Evolutionary conservation across 2,888 invertebrate species (phyloP).

Genomic region (Melitaea athalia): DNA sequence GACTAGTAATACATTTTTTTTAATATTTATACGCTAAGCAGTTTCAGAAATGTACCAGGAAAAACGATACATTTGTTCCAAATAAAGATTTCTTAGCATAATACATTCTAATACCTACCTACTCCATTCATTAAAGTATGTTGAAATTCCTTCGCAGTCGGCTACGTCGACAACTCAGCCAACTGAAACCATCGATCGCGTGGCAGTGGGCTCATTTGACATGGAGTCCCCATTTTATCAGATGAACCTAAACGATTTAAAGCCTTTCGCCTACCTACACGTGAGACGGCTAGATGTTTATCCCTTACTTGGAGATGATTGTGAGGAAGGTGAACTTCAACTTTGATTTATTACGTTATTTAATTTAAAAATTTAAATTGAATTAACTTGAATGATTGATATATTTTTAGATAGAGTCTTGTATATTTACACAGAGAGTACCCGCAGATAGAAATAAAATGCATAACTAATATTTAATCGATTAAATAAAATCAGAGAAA

Average conservation of each 20-base stretch:
- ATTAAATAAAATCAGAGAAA: too few species aligned
- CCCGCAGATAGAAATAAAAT: too few species aligned
- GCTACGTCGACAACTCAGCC: constrained; percentile 58
- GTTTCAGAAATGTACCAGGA: neutral
- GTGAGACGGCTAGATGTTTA: constrained; percentile 66
- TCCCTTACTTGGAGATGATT: constrained; percentile 53
- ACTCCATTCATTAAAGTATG: constrained; percentile 23
- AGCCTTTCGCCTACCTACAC: constrained; percentile 62
- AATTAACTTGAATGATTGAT: neutral
- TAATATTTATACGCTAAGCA: neutral
- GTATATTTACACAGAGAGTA: too few species aligned
- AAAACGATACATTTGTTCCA: neutral
- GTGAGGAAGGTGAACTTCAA: constrained; percentile 46
- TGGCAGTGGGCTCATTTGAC: constrained; percentile 72
- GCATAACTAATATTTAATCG: too few species aligned
- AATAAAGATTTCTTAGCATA: neutral
- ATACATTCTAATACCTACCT: neutral
- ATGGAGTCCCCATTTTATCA: constrained; percentile 71
- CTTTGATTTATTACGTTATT: constrained; percentile 20
- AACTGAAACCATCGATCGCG: constrained; percentile 59
- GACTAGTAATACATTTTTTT: neutral
- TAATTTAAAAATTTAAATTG: neutral
- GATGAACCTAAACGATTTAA: constrained; percentile 68
- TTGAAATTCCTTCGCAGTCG: constrained; percentile 50
- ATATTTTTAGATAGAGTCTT: too few species aligned